Evolutionary conservation across 2,888 invertebrate genomes (phyloP).

Genomic region (Crossocerus cetratus): DNA sequence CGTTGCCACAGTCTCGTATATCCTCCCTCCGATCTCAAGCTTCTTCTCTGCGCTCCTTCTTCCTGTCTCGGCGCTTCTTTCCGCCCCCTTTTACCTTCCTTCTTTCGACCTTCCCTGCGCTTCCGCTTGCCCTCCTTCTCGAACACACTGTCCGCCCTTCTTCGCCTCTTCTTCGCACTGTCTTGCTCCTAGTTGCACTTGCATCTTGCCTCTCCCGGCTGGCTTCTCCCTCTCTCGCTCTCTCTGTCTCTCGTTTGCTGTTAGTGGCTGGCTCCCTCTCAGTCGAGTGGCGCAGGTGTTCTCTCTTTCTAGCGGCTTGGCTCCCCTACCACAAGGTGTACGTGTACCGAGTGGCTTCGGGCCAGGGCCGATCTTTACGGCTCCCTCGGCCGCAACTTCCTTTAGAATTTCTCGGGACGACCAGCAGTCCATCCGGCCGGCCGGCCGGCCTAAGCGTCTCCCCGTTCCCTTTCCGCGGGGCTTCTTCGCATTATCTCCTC

Average conservation of each 20-base stretch:
- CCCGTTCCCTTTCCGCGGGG: background rate
- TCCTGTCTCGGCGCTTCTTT: background rate
- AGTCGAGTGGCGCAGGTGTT: background rate
- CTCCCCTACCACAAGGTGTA: conserved; percentile 15
- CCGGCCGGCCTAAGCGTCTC: conserved; percentile 18
- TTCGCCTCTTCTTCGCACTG: background rate
- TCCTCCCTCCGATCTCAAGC: conserved; percentile 7
- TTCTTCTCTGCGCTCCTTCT: background rate
- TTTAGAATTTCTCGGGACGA: conserved; percentile 41
- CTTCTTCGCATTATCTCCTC: conserved; percentile 5
- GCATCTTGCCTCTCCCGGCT: background rate
- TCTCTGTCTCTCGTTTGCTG: conserved; percentile 3
- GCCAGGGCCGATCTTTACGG: conserved; percentile 44
- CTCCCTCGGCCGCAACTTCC: conserved; percentile 31
- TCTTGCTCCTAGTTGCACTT: background rate
- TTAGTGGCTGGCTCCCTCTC: background rate
- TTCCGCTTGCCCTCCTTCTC: background rate
- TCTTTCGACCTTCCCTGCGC: background rate
- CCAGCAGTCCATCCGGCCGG: conserved; percentile 19
- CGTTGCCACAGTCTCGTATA: conserved; percentile 7
- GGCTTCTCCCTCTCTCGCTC: conserved; percentile 5
- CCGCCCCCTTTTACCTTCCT: background rate
- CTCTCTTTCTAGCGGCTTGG: background rate
- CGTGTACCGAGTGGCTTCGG: conserved; percentile 32
- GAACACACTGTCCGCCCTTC: background rate